Conservation (phyloP, 37 sponge, comb jelly and placozoan genomes). For the Cliona cf. orientalis region DNA sequence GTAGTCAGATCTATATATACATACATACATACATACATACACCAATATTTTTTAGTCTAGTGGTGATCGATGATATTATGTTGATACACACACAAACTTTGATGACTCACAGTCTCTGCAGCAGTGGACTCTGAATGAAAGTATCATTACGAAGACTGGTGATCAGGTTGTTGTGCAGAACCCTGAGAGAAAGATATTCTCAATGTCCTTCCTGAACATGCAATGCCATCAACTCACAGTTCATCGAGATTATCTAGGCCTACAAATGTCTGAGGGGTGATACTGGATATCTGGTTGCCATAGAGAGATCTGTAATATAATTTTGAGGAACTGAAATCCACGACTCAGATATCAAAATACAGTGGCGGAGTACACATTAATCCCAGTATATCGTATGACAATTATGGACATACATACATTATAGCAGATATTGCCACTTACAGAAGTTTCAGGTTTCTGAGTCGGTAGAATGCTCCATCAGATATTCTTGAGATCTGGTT, state of each 20-base stretch:
- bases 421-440: neutral
- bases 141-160: constrained; percentile 8
- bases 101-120: constrained; percentile 36
- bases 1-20: too few species aligned
- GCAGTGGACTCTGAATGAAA: constrained; percentile 8
- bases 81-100: too few species aligned
- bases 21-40: too few species aligned
- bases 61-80: too few species aligned
- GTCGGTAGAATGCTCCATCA: constrained; percentile 53
- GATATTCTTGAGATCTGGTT: constrained; percentile 26
- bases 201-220: too few species aligned
- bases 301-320: constrained; percentile 3
- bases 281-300: neutral
- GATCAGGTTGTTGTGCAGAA: constrained; percentile 31
- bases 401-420: neutral
- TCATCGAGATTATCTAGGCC: constrained; percentile 31
- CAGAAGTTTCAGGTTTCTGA: constrained; percentile 29
- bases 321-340: neutral
- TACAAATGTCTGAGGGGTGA: constrained; percentile 24
- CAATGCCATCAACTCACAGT: constrained; percentile 17
- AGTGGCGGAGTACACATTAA: too few species aligned
- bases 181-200: constrained; percentile 25
- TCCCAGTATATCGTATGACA: neutral
- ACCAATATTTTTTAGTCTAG: too few species aligned
- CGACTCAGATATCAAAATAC: neutral